phyloP scores from a whole-genome alignment of 1,140 invertebrate species.

The Dinothrombium tinctorium region DNA sequence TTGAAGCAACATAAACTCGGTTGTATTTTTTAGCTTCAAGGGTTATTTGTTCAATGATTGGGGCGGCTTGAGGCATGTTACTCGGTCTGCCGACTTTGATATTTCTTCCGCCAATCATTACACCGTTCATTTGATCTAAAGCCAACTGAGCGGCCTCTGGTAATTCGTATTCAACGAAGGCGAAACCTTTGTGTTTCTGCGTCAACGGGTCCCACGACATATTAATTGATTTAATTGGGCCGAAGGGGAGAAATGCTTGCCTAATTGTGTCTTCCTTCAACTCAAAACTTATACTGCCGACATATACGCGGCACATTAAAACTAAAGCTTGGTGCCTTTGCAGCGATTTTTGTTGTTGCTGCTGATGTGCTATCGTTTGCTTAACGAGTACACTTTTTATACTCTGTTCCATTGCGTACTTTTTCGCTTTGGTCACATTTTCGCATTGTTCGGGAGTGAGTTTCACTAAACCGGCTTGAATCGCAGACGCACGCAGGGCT shows the following conservation, averaged over 20 bases:
- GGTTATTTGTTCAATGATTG: conserved; percentile 95
- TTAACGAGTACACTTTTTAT: conserved; percentile 97
- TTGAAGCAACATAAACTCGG: conserved; percentile 88
- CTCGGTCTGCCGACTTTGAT: conserved; percentile 85
- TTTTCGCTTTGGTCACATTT: conserved; percentile 75
- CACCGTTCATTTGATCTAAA: conserved; percentile 97
- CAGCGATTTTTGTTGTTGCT: conserved; percentile 59
- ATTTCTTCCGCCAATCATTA: conserved; percentile 87
- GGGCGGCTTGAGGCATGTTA: conserved; percentile 97
- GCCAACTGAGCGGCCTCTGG: conserved; percentile 95
- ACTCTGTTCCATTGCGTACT: conserved; percentile 98
- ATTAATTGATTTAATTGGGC: conserved; percentile 96
- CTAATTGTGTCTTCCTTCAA: conserved; percentile 95
- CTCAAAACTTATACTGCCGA: conserved; percentile 98
- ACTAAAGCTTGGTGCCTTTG: conserved; percentile 78
- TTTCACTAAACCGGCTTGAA: conserved; percentile 25
- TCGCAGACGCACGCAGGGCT: conserved; percentile 24
- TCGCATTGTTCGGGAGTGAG: conserved; percentile 60
- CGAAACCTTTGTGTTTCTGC: conserved; percentile 98
- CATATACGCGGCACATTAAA: conserved; percentile 93
- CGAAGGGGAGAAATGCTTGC: conserved; percentile 92
- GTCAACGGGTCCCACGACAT: conserved; percentile 99
- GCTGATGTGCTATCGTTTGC: conserved; percentile 92
- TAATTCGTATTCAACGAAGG: conserved; percentile 98
- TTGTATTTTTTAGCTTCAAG: conserved; percentile 94